A percentile compares a stretch with the other conserved stretches of the same genome.
Evolutionary conservation across 2,888 invertebrate species (phyloP).

Genomic region (Trachelus troglodyta): DNA sequence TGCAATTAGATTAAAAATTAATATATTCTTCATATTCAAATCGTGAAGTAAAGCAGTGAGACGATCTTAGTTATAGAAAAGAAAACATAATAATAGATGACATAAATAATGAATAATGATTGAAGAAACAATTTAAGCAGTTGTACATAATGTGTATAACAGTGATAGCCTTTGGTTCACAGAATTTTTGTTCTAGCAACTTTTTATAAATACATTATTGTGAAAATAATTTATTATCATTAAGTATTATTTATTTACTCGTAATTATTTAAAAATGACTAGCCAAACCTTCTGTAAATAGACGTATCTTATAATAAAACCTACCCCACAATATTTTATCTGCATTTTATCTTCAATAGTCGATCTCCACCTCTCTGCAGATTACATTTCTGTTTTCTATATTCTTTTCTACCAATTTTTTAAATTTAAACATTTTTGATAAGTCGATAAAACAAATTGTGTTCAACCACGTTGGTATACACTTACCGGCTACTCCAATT

Average conservation of each 20-base stretch:
- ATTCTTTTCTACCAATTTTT: neutral
- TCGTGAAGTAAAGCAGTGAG: conserved; percentile 15
- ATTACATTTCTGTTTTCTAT: neutral
- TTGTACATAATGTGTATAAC: conserved; percentile 61
- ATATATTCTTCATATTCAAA: conserved; percentile 43
- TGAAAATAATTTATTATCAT: conserved; percentile 53
- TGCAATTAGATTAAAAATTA: conserved; percentile 30
- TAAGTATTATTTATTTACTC: conserved; percentile 45
- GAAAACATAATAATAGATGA: conserved; percentile 3
- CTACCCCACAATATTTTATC: conserved; percentile 17
- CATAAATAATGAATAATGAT: conserved; percentile 1
- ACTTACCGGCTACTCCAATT: neutral
- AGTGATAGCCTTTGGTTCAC: conserved; percentile 37
- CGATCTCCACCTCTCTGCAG: neutral
- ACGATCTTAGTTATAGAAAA: conserved; percentile 3
- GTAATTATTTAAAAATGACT: conserved; percentile 48
- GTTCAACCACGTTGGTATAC: neutral
- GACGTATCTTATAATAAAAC: conserved; percentile 58
- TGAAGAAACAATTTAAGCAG: conserved; percentile 33
- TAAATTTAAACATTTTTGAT: neutral
- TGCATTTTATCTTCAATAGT: neutral
- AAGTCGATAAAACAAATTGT: neutral
- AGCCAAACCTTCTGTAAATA: conserved; percentile 62
- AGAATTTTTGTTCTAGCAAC: conserved; percentile 31
- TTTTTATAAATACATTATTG: conserved; percentile 54